Conservation (phyloP, 2,113 vertebrate species). For the Phalacrocorax pelagicus region DNA sequence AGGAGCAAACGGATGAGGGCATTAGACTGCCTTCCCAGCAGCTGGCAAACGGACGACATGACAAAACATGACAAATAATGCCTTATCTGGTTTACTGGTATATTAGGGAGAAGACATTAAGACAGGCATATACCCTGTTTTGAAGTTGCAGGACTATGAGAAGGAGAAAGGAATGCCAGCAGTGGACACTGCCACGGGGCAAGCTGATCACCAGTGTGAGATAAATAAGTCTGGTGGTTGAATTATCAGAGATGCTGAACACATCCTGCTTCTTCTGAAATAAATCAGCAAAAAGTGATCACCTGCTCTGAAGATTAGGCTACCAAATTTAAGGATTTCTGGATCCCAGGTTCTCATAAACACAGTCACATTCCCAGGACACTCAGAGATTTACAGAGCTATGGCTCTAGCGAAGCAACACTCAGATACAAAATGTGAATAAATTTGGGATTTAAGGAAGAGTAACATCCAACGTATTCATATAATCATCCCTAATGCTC, state of each 20-base stretch:
- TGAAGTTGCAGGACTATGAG: not conserved
- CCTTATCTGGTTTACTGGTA: not conserved
- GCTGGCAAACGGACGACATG: not conserved
- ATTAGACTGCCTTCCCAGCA: not conserved
- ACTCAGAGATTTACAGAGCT: not conserved
- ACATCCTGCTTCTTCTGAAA: not conserved
- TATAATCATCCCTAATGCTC: constrained; percentile 67
- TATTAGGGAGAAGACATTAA: not conserved
- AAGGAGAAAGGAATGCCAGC: not conserved
- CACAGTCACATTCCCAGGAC: not conserved
- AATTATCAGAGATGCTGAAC: not conserved
- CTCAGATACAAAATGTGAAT: constrained; percentile 41
- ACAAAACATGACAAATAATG: not conserved
- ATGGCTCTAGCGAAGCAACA: constrained; percentile 41
- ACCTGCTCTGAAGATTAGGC: not conserved
- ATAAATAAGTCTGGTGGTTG: not conserved
- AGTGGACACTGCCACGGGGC: not conserved
- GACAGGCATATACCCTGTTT: not conserved
- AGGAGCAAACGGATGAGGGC: not conserved
- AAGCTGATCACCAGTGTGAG: not conserved
- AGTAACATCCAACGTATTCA: constrained; percentile 64
- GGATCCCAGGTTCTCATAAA: not conserved
- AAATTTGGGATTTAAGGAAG: constrained; percentile 68
- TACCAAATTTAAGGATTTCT: not conserved
- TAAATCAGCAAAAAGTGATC: not conserved